phyloP scores from a whole-genome alignment of 1,140 invertebrate species.

The Bursaphelenchus mucronatus region DNA sequence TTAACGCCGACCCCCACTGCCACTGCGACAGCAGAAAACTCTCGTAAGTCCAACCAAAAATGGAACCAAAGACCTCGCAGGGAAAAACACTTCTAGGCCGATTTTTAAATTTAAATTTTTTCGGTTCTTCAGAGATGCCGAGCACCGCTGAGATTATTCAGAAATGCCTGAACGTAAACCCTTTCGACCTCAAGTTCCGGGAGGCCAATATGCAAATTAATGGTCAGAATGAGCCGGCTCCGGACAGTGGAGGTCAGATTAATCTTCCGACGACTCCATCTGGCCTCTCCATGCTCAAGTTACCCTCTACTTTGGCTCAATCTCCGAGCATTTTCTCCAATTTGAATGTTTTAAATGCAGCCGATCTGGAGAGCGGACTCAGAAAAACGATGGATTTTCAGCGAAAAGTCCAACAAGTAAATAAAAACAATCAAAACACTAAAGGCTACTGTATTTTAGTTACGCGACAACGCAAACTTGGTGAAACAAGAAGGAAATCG shows the following conservation, averaged over 20 bases:
- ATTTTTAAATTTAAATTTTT: slow-evolving; percentile 13
- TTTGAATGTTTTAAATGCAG: slow-evolving; percentile 38
- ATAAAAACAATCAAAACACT: background rate
- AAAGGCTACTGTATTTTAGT: slow-evolving; percentile 15
- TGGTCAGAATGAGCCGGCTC: slow-evolving; percentile 27
- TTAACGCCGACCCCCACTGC: slow-evolving; percentile 34
- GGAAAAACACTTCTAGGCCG: background rate
- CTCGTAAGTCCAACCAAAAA: slow-evolving; percentile 13
- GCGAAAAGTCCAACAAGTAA: slow-evolving; percentile 41
- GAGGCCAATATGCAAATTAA: slow-evolving; percentile 50
- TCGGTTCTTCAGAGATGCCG: slow-evolving; percentile 39
- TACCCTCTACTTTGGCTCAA: slow-evolving; percentile 40
- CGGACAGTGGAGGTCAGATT: slow-evolving; percentile 11
- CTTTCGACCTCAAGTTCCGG: slow-evolving; percentile 51
- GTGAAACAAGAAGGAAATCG: slow-evolving; percentile 42
- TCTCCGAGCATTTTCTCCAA: slow-evolving; percentile 49
- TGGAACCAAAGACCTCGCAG: slow-evolving; percentile 10
- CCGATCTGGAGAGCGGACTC: slow-evolving; percentile 40
- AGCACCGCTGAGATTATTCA: slow-evolving; percentile 52
- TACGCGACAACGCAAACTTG: slow-evolving; percentile 35
- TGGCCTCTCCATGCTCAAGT: slow-evolving; percentile 43
- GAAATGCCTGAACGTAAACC: slow-evolving; percentile 47
- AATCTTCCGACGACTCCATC: slow-evolving; percentile 25
- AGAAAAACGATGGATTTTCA: slow-evolving; percentile 46
- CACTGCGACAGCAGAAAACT: slow-evolving; percentile 14